Base-by-base conservation (phyloP, 1,140 invertebrate species). In the Hylaeus anthracinus region DNA sequence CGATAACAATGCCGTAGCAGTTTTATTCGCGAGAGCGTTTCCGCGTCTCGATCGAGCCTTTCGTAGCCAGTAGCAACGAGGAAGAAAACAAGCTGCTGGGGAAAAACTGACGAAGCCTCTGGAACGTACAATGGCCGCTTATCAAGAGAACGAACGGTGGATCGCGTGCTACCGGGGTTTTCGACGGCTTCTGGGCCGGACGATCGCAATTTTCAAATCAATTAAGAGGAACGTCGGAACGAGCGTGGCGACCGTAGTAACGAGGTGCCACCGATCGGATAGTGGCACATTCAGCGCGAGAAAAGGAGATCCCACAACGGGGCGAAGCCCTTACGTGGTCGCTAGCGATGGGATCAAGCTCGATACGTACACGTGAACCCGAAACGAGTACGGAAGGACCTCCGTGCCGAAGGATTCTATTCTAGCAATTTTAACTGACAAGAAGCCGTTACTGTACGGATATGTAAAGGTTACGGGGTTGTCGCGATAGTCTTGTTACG, bases 171-270 rank as follows among this genome's bases (percentile, higher is more conserved):
- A 0, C 43, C 5, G 15, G 12, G 43, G 41, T 67, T 67, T 67
- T 67, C 51, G 15, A 41, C 39, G n/a, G 45, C 15, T 3, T 9
- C 26, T 6, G 41, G 43, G 1, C 37, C 9, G 26, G 75, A n/a
- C 26, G 66, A 71, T 48, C 48, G 84, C 82, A 81, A 87, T 70
- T 85, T 80, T 80, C 74, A 66, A 72, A 82, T 86, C 83, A 76
- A 87, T 83, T 77, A 77, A 83, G 80, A 76, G 58, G 51, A 66
- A 65, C 65, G 73, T 56, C 41, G 55, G 26, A 39, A 10, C 51
- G 51, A 51, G 51, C 51, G 51, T 48, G 37, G 70, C 41, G 48
- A 72, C 63, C 56, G 58, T 76, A 26, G 65, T 79, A 86, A 86
- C 60, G 71, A 88, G 80, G 72, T 81, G 73, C 66, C 41, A 69